A percentile compares a stretch with the other conserved stretches of the same genome.
These are phyloP conservation scores for Phalacrocorax carbo DNA, from an alignment of 2,113 vertebrate genomes.

Conservation along the genomic window DNA sequence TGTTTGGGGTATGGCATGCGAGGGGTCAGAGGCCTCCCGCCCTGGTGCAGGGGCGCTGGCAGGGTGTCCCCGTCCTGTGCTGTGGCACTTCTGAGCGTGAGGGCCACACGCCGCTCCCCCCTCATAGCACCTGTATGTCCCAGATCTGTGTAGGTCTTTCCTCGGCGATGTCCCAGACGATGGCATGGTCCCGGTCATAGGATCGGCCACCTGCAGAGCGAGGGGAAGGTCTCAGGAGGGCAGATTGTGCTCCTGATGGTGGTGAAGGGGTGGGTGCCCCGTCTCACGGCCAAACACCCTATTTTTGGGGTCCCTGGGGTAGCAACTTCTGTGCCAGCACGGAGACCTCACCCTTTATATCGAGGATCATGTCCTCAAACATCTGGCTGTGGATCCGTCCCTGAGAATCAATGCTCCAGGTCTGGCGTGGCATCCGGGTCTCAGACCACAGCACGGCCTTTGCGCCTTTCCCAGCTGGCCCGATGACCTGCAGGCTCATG, in stretches of 20 bases:
- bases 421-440: conserved; percentile 84
- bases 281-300: fast-evolving
- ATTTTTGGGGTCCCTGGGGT: fast-evolving
- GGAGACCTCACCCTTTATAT: conserved; percentile 86
- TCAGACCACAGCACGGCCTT: conserved; percentile 92
- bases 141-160: conserved; percentile 84
- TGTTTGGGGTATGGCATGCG: fast-evolving
- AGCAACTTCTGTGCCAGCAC: background rate
- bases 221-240: background rate
- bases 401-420: conserved; percentile 78
- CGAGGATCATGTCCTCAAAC: conserved; percentile 85
- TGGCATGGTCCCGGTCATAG: conserved; percentile 86
- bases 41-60: fast-evolving
- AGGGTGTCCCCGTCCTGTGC: background rate
- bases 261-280: background rate
- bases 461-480: conserved; percentile 75
- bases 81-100: fast-evolving
- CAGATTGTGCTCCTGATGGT: fast-evolving
- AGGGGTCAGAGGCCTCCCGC: background rate
- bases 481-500: conserved; percentile 94
- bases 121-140: conserved; percentile 82
- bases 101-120: fast-evolving
- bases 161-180: conserved; percentile 79
- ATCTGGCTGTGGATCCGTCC: conserved; percentile 84
- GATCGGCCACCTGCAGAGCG: conserved; percentile 79